A percentile compares a stretch with the other conserved stretches of the same genome.
phyloP scores from a whole-genome alignment of 2,888 invertebrate genomes.

The Netelia melanura region DNA sequence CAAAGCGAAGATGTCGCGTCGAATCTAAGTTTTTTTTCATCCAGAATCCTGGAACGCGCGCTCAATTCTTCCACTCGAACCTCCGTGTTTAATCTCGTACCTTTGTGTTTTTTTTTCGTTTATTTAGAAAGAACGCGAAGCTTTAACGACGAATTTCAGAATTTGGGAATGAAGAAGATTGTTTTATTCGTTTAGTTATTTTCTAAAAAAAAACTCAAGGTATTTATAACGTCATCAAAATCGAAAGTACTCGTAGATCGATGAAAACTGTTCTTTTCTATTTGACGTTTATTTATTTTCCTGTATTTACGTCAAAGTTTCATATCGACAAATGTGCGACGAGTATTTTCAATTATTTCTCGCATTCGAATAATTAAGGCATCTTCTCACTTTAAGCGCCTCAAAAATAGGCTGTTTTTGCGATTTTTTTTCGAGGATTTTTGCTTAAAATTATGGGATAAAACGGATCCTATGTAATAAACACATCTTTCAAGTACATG shows the following conservation, averaged over 20 bases:
- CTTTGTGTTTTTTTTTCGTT: not conserved
- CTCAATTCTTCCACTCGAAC: conserved; percentile 1
- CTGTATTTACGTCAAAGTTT: not conserved
- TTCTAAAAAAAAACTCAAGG: not conserved
- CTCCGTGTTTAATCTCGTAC: not conserved
- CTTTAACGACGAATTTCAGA: not conserved
- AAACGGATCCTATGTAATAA: too few relatives aligned
- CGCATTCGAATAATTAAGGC: not conserved
- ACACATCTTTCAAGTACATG: too few relatives aligned
- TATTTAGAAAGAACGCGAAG: not conserved
- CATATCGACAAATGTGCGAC: not conserved
- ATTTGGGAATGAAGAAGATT: not conserved
- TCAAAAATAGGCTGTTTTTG: too few relatives aligned
- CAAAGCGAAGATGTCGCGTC: not conserved
- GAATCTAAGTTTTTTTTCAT: conserved; percentile 17
- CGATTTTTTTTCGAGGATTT: too few relatives aligned
- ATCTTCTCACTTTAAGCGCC: too few relatives aligned
- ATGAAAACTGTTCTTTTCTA: too few relatives aligned
- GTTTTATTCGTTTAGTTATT: conserved; percentile 4
- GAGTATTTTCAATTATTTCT: too few relatives aligned
- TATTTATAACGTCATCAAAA: not conserved
- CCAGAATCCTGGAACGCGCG: not conserved
- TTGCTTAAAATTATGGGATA: too few relatives aligned
- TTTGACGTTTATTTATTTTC: not conserved
- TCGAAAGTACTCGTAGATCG: too few relatives aligned